Base-by-base conservation (phyloP, 2,113 vertebrate genomes). In the Cichladusa arquata region DNA sequence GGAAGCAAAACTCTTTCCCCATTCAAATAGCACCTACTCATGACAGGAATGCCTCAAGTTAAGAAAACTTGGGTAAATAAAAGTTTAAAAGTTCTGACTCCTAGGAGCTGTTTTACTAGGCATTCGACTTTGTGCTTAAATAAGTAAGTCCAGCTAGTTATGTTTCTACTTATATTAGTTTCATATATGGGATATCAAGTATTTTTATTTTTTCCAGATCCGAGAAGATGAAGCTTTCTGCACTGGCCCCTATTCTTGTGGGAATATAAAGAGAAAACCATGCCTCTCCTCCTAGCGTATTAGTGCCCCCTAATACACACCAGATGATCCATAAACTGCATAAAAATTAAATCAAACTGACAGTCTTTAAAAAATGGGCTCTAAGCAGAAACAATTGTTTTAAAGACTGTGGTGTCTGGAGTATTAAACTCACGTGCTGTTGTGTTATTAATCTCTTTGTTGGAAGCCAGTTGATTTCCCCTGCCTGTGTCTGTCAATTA, bases 281-380 rank as follows among this genome's bases (percentile, higher is more conserved):
- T 95, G 92, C 95, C 94, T 96, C 92, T 78, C 85, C 96, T 92
- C 94, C 84, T 93, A 96, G 94, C 92, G 87, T 90, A 97, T 97
- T 96, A 97, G 95, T 96, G 90, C 91, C 91, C 88, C 71, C 5
- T 98, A 98, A 98, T 97, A 92, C 22, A 91, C 96, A 96, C 97
- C 98, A 98, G 96, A 98, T 97, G 96, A 98, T 97, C 96, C 97
- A 97, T 96, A 98, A 97, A 96, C 88, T 90, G 60, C 62, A 94
- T 51, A 96, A 97, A 98, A 98, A 97, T 97, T 97, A 98, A 98
- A 97, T 87, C 91, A 97, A 95, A 97, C 95, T 97, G 97, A 97
- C 97, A 97, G 89, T 92, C 95, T 94, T 95, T 89, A 58, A 97
- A 97, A 97, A 97, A 95, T 36, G 78, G 81, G 51, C 90, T 95